phyloP scores from a whole-genome alignment of 2,113 vertebrate species.

The Istiophorus platypterus region DNA sequence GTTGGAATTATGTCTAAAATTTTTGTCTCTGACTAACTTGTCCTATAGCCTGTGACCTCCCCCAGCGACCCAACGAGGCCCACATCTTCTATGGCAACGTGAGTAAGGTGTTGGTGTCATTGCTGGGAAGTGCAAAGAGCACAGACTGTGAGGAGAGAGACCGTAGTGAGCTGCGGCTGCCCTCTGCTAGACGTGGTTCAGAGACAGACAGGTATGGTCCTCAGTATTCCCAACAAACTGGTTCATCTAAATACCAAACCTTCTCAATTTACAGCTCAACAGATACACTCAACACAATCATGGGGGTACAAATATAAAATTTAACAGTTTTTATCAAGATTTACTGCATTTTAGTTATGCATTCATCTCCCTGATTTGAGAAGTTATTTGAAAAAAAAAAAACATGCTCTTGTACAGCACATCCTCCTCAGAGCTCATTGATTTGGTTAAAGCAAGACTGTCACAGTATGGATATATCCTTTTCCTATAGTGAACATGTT shows the following conservation, averaged over 20 bases:
- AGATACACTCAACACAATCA: background rate
- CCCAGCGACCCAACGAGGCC: conserved; percentile 87
- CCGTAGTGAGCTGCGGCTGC: conserved; percentile 63
- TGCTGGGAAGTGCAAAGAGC: conserved; percentile 82
- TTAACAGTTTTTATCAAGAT: background rate
- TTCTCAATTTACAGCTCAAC: background rate
- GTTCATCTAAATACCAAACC: background rate
- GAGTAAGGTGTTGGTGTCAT: conserved; percentile 88
- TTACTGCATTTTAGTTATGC: background rate
- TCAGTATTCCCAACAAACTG: background rate
- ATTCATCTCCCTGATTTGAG: background rate
- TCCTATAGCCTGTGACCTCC: conserved; percentile 88
- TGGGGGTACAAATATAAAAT: background rate
- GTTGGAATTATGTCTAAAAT: background rate
- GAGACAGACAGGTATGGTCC: conserved; percentile 84
- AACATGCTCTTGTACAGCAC: too few relatives aligned
- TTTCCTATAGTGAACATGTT: too few relatives aligned
- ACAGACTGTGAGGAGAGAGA: conserved; percentile 61
- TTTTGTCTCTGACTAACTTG: background rate
- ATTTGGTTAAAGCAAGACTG: background rate
- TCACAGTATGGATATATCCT: too few relatives aligned
- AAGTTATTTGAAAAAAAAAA: too few relatives aligned
- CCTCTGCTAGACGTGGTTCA: conserved; percentile 45
- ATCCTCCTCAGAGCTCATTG: background rate
- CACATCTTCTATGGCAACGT: conserved; percentile 91